phyloP scores from a whole-genome alignment of 2,797 vertebrate species.

The Parambassis ranga region DNA sequence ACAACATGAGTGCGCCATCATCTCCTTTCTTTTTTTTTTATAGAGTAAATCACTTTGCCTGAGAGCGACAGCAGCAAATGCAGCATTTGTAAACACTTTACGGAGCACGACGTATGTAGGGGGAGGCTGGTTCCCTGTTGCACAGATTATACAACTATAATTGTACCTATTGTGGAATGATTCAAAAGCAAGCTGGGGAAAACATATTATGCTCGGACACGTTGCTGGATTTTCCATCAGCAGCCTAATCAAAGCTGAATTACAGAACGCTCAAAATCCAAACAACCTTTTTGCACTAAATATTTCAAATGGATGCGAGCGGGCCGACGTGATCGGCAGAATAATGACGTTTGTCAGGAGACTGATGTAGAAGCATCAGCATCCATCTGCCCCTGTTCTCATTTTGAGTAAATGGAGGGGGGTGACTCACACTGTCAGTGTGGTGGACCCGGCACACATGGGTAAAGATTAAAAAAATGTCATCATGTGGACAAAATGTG shows the following conservation, averaged over 20 bases:
- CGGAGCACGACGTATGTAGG: background rate
- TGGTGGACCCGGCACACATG: conserved; percentile 13
- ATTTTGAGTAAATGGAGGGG: conserved; percentile 42
- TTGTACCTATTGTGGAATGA: conserved; percentile 24
- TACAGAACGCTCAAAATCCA: conserved; percentile 47
- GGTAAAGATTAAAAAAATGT: conserved; percentile 48
- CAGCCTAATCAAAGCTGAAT: conserved; percentile 60
- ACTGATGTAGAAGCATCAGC: conserved; percentile 40
- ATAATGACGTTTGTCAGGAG: conserved; percentile 52
- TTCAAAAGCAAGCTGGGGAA: conserved; percentile 33
- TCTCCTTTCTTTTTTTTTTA: conserved; percentile 42
- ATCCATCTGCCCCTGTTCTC: conserved; percentile 43
- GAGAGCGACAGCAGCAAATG: conserved; percentile 8
- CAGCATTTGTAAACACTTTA: conserved; percentile 39
- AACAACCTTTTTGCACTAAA: conserved; percentile 60
- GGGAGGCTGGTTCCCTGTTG: background rate
- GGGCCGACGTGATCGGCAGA: conserved; percentile 41
- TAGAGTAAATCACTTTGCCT: conserved; percentile 28
- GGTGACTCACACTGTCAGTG: conserved; percentile 36
- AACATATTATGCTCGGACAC: conserved; percentile 23
- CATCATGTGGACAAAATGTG: conserved; percentile 42
- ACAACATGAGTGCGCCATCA: conserved; percentile 7
- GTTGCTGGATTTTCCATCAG: conserved; percentile 50
- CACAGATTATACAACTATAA: conserved; percentile 6
- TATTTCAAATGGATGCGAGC: conserved; percentile 62